Evolutionary conservation across 2,888 invertebrate genomes (phyloP).

Genomic region (Dolichopus griseipennis): DNA sequence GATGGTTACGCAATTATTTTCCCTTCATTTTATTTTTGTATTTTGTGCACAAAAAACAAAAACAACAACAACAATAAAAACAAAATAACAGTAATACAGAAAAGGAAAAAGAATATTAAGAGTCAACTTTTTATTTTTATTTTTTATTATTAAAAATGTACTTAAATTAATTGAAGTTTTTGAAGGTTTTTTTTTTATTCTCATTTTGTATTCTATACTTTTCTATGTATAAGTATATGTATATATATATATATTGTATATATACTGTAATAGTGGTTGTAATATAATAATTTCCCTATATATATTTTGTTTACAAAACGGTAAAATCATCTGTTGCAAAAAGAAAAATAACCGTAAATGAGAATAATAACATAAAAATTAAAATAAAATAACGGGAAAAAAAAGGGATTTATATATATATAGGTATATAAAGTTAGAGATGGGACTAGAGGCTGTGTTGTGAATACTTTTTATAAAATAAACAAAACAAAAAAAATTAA

Average conservation of each 20-base stretch:
- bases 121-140: too few species aligned
- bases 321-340: background rate
- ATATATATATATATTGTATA: too few species aligned
- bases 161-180: constrained; percentile 1
- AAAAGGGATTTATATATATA: background rate
- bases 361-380: background rate
- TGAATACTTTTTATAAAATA: too few species aligned
- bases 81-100: too few species aligned
- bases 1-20: background rate
- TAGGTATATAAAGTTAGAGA: too few species aligned
- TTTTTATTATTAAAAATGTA: background rate
- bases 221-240: too few species aligned
- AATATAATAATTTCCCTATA: too few species aligned
- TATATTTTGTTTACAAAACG: background rate
- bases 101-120: too few species aligned
- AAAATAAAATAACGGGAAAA: background rate
- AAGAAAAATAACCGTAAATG: background rate
- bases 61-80: too few species aligned
- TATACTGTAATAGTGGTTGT: too few species aligned
- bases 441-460: too few species aligned
- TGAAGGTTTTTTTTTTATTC: background rate
- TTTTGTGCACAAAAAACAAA: background rate
- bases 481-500: too few species aligned
- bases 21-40: background rate
- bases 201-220: background rate